Conservation (phyloP, 2,888 invertebrate species). For the Drosophila atroscutellata region DNA sequence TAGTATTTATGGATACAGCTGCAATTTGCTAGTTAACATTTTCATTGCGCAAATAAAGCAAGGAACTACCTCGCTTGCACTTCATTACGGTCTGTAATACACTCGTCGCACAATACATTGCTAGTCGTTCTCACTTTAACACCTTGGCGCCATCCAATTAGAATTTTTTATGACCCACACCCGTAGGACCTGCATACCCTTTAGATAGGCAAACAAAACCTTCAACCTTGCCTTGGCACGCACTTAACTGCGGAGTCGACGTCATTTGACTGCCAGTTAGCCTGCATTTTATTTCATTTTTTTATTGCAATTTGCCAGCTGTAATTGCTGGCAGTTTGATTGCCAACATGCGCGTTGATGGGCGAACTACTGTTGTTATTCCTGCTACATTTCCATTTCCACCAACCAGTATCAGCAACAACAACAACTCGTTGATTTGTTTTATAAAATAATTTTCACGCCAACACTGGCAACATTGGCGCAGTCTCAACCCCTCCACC, state of each 20-base stretch:
- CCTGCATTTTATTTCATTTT: slow-evolving; percentile 30
- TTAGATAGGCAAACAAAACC: slow-evolving; percentile 39
- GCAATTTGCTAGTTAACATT: slow-evolving; percentile 49
- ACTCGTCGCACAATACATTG: slow-evolving; percentile 8
- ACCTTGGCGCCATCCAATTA: slow-evolving; percentile 55
- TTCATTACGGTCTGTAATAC: slow-evolving; percentile 40
- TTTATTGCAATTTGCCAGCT: slow-evolving; percentile 62
- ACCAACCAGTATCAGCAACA: neutral
- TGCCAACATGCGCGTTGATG: slow-evolving; percentile 68
- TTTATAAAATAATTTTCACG: slow-evolving; percentile 71
- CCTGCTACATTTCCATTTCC: slow-evolving; percentile 11
- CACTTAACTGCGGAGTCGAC: slow-evolving; percentile 23
- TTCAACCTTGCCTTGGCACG: slow-evolving; percentile 48
- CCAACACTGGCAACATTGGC: slow-evolving; percentile 42
- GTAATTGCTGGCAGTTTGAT: slow-evolving; percentile 71
- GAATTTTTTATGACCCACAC: slow-evolving; percentile 56
- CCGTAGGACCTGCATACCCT: slow-evolving; percentile 9
- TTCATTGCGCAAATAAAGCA: slow-evolving; percentile 47
- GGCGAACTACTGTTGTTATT: slow-evolving; percentile 33
- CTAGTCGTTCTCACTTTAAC: slow-evolving; percentile 44
- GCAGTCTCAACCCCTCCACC: neutral
- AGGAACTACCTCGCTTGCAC: slow-evolving; percentile 38
- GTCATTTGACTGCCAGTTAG: slow-evolving; percentile 15
- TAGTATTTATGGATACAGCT: slow-evolving; percentile 36
- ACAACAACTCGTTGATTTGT: slow-evolving; percentile 51